These are phyloP conservation scores for Hippocampus mohnikei DNA, from an alignment of 2,113 vertebrate genomes.

Conservation along the genomic window DNA sequence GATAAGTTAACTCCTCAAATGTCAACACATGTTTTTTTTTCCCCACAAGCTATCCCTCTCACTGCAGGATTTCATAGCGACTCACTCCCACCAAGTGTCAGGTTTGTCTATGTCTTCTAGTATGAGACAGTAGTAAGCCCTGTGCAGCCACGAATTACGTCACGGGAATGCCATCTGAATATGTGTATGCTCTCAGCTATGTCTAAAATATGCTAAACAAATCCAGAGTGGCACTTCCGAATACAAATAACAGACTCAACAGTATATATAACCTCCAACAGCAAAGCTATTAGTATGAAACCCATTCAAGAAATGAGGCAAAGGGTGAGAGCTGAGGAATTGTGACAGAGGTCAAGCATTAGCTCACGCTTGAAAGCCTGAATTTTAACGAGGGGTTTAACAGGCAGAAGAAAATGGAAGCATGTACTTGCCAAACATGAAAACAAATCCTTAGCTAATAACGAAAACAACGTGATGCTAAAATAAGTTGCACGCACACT, in stretches of 20 bases:
- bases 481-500: constrained; percentile 29
- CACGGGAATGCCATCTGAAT: constrained; percentile 26
- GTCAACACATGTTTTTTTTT: constrained; percentile 15
- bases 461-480: constrained; percentile 23
- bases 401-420: not conserved
- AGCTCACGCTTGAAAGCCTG: constrained; percentile 1
- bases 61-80: not conserved
- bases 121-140: constrained; percentile 13
- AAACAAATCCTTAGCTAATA: constrained; percentile 2
- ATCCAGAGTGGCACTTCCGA: not conserved
- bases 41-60: constrained; percentile 7
- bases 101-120: constrained; percentile 38
- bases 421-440: constrained; percentile 1
- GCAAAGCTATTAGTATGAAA: constrained; percentile 12
- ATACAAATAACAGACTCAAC: constrained; percentile 8
- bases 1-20: constrained; percentile 14
- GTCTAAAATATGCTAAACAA: constrained; percentile 20
- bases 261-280: constrained; percentile 4
- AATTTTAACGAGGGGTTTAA: not conserved
- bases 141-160: constrained; percentile 48
- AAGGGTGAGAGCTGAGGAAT: constrained; percentile 21
- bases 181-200: constrained; percentile 14
- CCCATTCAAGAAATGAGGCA: constrained; percentile 19
- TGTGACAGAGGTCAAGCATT: constrained; percentile 16
- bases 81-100: not conserved